Evolutionary conservation across 2,113 vertebrate species (phyloP), one percentile per base, ranked within the genome.

Genomic region (Murina feae): DNA sequence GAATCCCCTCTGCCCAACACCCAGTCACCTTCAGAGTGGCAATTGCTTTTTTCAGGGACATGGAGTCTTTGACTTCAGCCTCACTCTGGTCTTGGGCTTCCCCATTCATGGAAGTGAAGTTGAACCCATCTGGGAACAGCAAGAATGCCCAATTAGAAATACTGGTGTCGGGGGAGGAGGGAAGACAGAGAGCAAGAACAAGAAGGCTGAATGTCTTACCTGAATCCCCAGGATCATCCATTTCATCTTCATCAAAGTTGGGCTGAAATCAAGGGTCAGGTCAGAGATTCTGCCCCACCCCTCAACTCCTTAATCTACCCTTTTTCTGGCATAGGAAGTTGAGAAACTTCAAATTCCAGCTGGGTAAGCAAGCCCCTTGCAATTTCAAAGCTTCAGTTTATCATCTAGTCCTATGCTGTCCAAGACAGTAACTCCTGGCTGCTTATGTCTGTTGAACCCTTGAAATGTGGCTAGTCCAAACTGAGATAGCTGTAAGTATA

Each of bases 231-330:
- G 97, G 20, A 5, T 98, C 98, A 4, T 98, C 98, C 35, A 98
- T 98, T 76, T 99, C 98, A 79, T 99, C 98, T 79, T 99, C 98
- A 42, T 99, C 98, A 42, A 97, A 97, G 53, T 60, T 88, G 75
- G 96, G 88, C 98, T 99, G 97, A 96, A 98, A 98, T 37, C 75
- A 30, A 96, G 88, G 74, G 32, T 32, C 69, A 94, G 35, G 42
- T 80, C 47, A 90, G 69, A 81, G 80, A 71, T 12, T 72, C 39
- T n/a, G 28, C 42, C 51, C 76, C 16, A n/a, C 25, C 18, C 20
- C 20, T 66, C 32, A 14, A 65, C 28, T 75, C 63, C n/a, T 44
- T 74, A 35, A 42, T 63, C 39, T 42, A 47, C 17, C 30, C 9
- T 37, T 66, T 84, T 47, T 28, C 63, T 18, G 83, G 28, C 35